A percentile compares a stretch with the other conserved stretches of the same genome.
Evolutionary conservation across 1,140 invertebrate species (phyloP).

Genomic region (Drosophila yakuba): DNA sequence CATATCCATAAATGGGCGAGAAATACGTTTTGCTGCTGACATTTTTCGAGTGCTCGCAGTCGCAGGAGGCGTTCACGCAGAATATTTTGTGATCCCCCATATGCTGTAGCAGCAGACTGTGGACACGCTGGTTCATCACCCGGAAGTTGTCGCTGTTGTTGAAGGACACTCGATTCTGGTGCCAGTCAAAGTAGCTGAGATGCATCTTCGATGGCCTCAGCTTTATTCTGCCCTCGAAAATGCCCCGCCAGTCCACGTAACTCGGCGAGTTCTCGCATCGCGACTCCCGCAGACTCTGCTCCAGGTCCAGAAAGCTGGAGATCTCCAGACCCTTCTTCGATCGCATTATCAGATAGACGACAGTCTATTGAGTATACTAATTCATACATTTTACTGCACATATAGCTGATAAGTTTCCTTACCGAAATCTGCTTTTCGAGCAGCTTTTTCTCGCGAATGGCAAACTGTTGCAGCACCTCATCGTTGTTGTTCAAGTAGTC

Average conservation of each 20-base stretch:
- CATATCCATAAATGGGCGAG: slow-evolving; percentile 54
- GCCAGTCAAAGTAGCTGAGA: slow-evolving; percentile 51
- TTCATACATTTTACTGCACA: neutral
- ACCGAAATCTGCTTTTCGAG: slow-evolving; percentile 47
- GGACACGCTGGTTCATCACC: slow-evolving; percentile 14
- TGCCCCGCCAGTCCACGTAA: slow-evolving; percentile 38
- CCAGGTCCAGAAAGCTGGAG: slow-evolving; percentile 53
- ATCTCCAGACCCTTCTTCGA: slow-evolving; percentile 38
- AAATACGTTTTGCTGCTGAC: slow-evolving; percentile 13
- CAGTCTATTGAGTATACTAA: slow-evolving; percentile 7
- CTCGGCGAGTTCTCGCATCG: neutral
- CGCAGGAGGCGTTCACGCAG: slow-evolving; percentile 42
- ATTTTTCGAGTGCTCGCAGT: slow-evolving; percentile 15
- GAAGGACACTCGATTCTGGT: slow-evolving; percentile 24
- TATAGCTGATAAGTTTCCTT: neutral
- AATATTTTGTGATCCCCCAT: slow-evolving; percentile 55
- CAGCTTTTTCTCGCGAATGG: slow-evolving; percentile 34
- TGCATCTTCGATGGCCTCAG: slow-evolving; percentile 24
- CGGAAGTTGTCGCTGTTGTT: slow-evolving; percentile 50
- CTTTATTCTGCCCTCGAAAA: slow-evolving; percentile 44
- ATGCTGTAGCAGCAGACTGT: slow-evolving; percentile 56
- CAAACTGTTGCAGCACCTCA: slow-evolving; percentile 41
- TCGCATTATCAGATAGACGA: slow-evolving; percentile 55
- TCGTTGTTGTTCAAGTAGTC: slow-evolving; percentile 18
- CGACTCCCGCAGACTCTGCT: slow-evolving; percentile 39